Percentiles rank a stretch among this genome's conserved stretches.
phyloP scores from a whole-genome alignment of 2,113 vertebrate species.

The Falcunculus frontatus region DNA sequence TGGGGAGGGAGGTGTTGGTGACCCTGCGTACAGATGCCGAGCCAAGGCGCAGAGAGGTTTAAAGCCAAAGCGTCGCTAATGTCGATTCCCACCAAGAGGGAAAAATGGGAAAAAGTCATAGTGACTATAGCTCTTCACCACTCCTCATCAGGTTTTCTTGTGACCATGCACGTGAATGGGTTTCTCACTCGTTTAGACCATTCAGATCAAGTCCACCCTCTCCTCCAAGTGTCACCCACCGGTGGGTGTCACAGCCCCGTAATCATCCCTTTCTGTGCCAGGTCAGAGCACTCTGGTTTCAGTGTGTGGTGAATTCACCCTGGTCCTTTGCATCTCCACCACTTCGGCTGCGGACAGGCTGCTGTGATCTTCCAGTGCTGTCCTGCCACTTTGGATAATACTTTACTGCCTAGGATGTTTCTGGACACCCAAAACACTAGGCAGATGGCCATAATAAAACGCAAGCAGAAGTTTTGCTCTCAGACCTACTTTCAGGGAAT shows the following conservation, averaged over 20 bases:
- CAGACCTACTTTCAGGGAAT: not conserved
- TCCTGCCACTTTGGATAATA: not conserved
- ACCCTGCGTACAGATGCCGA: not conserved
- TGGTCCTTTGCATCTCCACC: not conserved
- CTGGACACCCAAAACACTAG: not conserved
- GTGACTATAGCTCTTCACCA: rapidly evolving
- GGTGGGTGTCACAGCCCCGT: rapidly evolving
- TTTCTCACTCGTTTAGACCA: not conserved
- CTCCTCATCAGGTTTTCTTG: not conserved
- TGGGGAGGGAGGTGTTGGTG: rapidly evolving
- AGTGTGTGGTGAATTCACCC: no score
- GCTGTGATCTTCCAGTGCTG: not conserved
- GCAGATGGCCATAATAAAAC: rapidly evolving
- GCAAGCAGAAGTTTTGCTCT: not conserved
- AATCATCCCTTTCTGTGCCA: rapidly evolving
- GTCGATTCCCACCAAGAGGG: not conserved
- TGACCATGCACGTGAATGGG: rapidly evolving
- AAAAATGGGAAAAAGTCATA: rapidly evolving
- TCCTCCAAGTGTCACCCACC: rapidly evolving
- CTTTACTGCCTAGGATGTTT: rapidly evolving
- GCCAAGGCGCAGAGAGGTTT: not conserved
- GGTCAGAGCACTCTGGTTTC: no score
- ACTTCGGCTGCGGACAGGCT: rapidly evolving
- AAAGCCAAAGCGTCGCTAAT: not conserved
- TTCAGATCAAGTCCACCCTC: not conserved